Evolutionary conservation across 2,113 vertebrate genomes (phyloP), one percentile per base, ranked within the genome.

Genomic region (Sterna hirundo): DNA sequence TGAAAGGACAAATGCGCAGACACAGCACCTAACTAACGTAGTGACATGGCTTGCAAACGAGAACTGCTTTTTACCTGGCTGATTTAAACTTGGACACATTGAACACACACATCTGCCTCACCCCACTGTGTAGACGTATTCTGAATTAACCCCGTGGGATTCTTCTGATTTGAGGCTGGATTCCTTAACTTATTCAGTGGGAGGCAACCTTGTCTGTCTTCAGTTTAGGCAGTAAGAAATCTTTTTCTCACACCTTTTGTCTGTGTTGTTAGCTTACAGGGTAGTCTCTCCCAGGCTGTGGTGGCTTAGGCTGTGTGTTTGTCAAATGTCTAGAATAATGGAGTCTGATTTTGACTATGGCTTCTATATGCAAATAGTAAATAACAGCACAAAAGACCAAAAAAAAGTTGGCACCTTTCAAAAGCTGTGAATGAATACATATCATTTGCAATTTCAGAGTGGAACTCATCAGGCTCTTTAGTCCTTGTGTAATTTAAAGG

Each of bases 401-500:
- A 82, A 93, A 90, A 78, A 40, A 8, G 15, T 51, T 93, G 77
- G 25, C 93, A 75, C 71, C 75, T 92, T 75, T 88, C 76, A 90
- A 68, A 86, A 78, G 75, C 47, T 82, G 44, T 74, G 70, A 89
- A 58, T 86, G 60, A 90, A 58, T 61, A 74, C n/a, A 13, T 89
- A 72, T 89, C 6, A 91, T 95, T 89, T 95, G 70, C 89, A 94
- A 30, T 84, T 71, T 96, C 65, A 90, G 70, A 88, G 82, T 5
- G 13, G 94, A 88, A 89, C 77, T 86, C 71, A 46, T 49, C 57
- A 62, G 25, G 66, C 65, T 92, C 81, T 93, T 64, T 51, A 85
- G 60, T 62, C 69, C 78, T 91, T 88, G 85, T 81, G 60, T 92
- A 80, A 95, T 97, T 93, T 86, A 47, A 84, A 91, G 93, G 93